Evolutionary conservation across 2,888 invertebrate species (phyloP).

Genomic region (Pristionchus exspectatus): DNA sequence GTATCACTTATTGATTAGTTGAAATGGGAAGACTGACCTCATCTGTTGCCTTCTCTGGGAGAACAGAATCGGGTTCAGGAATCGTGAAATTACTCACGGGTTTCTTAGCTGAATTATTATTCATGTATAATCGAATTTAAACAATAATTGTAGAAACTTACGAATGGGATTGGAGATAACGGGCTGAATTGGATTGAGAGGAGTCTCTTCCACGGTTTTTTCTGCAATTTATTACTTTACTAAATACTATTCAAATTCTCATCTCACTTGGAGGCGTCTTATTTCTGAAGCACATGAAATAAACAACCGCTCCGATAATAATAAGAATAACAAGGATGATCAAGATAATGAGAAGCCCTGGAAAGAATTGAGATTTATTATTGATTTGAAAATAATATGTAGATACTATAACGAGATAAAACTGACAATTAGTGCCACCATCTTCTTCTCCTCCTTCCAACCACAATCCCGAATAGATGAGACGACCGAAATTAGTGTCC

Average conservation of each 20-base stretch:
- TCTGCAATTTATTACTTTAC: background rate
- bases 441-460: constrained; percentile 47
- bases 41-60: background rate
- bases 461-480: constrained; percentile 57
- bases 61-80: constrained; percentile 26
- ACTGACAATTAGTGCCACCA: background rate
- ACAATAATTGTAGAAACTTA: background rate
- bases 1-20: background rate
- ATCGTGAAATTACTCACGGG: constrained; percentile 40
- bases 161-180: constrained; percentile 34
- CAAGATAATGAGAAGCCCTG: constrained; percentile 39
- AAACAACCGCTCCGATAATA: background rate
- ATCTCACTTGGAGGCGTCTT: background rate
- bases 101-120: constrained; percentile 13
- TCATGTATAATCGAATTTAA: background rate
- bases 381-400: background rate
- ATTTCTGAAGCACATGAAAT: constrained; percentile 17
- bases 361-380: background rate
- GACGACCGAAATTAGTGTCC: constrained; percentile 65
- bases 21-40: background rate
- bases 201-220: background rate
- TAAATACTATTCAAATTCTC: background rate
- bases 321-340: constrained; percentile 22
- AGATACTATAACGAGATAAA: no score
- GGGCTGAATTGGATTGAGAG: constrained; percentile 3